phyloP scores from a whole-genome alignment of 2,113 vertebrate species.

The Pachyramphus minor region DNA sequence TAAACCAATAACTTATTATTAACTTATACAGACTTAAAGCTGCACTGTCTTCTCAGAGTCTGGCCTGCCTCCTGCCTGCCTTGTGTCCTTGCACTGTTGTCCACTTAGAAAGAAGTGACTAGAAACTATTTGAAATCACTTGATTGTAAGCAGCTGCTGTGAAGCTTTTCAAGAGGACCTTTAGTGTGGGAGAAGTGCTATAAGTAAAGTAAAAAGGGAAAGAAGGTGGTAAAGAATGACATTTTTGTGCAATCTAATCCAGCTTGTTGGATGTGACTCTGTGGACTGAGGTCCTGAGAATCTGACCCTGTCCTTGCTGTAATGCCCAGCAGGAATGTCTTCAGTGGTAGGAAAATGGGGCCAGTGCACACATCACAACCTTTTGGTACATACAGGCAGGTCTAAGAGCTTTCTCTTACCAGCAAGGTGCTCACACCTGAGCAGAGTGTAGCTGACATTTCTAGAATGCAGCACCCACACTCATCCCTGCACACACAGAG shows the following conservation, averaged over 20 bases:
- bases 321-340: neutral
- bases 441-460: neutral
- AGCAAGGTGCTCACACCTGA: neutral
- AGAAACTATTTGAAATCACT: neutral
- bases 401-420: neutral
- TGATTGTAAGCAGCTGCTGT: neutral
- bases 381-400: neutral
- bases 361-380: neutral
- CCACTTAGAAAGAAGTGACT: neutral
- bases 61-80: neutral
- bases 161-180: neutral
- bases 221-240: neutral
- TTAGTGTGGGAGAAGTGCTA: neutral
- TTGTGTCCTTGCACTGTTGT: neutral
- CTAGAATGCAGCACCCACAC: neutral
- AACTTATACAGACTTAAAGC: neutral
- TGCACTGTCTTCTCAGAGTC: neutral
- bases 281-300: neutral
- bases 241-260: neutral
- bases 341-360: neutral
- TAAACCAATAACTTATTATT: neutral
- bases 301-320: neutral
- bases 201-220: neutral
- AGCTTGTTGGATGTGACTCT: neutral
- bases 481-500: fast-evolving